A percentile compares a stretch with the other conserved stretches of the same genome.
phyloP scores from a whole-genome alignment of 2,797 vertebrate genomes.

The Gambusia yucatana region DNA sequence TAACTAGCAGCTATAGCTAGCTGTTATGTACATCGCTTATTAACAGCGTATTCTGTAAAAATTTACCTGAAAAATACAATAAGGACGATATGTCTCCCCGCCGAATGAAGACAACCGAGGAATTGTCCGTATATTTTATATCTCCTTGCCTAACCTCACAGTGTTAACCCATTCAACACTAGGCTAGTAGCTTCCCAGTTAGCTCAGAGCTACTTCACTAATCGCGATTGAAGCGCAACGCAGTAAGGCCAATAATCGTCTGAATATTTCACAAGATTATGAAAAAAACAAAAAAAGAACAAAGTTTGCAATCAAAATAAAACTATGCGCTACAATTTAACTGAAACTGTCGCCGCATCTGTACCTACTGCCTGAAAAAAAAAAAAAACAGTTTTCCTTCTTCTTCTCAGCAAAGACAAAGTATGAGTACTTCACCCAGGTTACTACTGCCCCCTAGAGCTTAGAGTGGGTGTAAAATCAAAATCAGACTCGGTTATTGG shows the following conservation, averaged over 20 bases:
- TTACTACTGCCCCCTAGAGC: not conserved
- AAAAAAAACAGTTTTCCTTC: not conserved
- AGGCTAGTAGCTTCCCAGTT: conserved; percentile 11
- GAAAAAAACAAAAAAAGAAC: not conserved
- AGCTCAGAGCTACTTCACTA: conserved; percentile 12
- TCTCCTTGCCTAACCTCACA: not conserved
- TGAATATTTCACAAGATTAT: not conserved
- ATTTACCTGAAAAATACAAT: conserved; percentile 9
- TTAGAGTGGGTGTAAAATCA: not conserved
- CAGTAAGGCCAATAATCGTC: not conserved
- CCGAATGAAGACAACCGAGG: accelerated
- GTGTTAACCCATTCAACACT: not conserved
- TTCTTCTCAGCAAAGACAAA: not conserved
- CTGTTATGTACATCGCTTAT: too few relatives aligned
- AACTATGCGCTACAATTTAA: not conserved
- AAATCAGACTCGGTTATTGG: not conserved
- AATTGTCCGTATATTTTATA: not conserved
- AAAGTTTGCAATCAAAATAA: not conserved
- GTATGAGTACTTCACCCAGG: not conserved
- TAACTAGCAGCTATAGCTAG: not conserved
- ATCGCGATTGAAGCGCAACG: not conserved
- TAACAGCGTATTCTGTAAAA: not conserved
- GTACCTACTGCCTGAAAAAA: not conserved
- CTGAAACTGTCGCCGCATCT: not conserved
- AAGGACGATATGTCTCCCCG: not conserved